phyloP scores from a whole-genome alignment of 2,888 invertebrate genomes.

The Lasioglossum calceatum region DNA sequence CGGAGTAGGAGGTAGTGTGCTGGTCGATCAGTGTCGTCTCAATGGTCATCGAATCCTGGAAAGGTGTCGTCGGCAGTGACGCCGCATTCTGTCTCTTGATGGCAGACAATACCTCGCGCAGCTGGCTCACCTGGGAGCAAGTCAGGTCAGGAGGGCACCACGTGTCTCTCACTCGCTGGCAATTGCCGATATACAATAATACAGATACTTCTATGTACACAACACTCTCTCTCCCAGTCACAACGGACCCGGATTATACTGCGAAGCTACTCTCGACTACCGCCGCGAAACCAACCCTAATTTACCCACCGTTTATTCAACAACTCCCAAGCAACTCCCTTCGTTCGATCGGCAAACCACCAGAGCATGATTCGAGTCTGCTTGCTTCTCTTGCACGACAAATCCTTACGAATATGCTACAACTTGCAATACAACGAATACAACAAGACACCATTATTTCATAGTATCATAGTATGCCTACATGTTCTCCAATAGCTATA shows the following conservation, averaged over 20 bases:
- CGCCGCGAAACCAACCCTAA: not conserved
- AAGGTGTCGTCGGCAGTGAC: slow-evolving; percentile 80
- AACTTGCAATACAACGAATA: too few species aligned
- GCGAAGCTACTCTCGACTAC: slow-evolving; percentile 1
- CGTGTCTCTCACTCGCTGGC: slow-evolving; percentile 48
- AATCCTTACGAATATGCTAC: not conserved
- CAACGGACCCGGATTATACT: not conserved
- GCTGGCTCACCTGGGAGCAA: slow-evolving; percentile 84
- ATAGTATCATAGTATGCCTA: too few species aligned
- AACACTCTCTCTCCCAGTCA: slow-evolving; percentile 23
- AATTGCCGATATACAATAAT: slow-evolving; percentile 34
- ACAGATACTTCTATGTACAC: slow-evolving; percentile 19
- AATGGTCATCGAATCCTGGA: slow-evolving; percentile 83
- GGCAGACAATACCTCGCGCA: slow-evolving; percentile 83
- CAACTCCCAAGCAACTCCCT: not conserved
- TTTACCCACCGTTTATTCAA: not conserved
- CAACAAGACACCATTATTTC: too few species aligned
- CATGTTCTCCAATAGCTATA: too few species aligned
- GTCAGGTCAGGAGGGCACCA: slow-evolving; percentile 75
- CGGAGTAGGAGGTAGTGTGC: slow-evolving; percentile 82
- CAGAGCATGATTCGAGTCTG: not conserved
- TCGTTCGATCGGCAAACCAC: not conserved
- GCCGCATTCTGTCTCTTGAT: slow-evolving; percentile 83
- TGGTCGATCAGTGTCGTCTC: slow-evolving; percentile 84
- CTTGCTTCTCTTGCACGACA: not conserved